These are phyloP conservation scores for Phoxinus phoxinus DNA, from an alignment of 2,113 vertebrate genomes.

Conservation along the genomic window DNA sequence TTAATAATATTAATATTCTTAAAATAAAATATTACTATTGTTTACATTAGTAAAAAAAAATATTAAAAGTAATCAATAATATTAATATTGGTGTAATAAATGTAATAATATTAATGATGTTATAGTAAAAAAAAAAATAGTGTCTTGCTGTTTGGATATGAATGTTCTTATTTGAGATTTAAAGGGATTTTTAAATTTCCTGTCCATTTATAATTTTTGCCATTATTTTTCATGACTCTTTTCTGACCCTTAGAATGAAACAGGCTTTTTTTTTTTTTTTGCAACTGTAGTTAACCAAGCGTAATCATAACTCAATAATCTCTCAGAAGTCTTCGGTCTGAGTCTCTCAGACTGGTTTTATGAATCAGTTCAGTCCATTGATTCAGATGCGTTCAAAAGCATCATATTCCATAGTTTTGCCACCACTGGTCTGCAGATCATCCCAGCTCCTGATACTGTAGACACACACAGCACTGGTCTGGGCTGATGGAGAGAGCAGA, in stretches of 20 bases:
- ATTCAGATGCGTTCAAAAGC: neutral
- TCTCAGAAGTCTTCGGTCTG: neutral
- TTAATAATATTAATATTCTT: too few species aligned
- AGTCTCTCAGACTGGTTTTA: neutral
- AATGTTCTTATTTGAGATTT: too few species aligned
- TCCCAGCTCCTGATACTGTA: too few species aligned
- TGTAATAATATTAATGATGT: neutral
- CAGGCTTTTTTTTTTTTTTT: neutral
- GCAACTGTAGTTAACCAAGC: neutral
- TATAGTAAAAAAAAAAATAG: neutral
- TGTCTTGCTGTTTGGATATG: neutral
- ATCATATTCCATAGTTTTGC: too few species aligned
- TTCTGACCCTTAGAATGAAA: neutral
- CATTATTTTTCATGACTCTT: neutral
- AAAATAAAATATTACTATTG: too few species aligned
- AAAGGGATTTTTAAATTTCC: too few species aligned
- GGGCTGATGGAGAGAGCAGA: constrained; percentile 28
- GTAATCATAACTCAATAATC: neutral
- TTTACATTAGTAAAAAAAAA: too few species aligned
- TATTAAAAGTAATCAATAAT: too few species aligned
- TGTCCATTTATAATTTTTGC: neutral
- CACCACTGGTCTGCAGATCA: too few species aligned
- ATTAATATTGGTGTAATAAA: neutral
- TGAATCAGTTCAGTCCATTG: too few species aligned
- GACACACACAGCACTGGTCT: neutral